Conservation (phyloP, 2,797 vertebrate species). For the Sylvilagus floridanus region DNA sequence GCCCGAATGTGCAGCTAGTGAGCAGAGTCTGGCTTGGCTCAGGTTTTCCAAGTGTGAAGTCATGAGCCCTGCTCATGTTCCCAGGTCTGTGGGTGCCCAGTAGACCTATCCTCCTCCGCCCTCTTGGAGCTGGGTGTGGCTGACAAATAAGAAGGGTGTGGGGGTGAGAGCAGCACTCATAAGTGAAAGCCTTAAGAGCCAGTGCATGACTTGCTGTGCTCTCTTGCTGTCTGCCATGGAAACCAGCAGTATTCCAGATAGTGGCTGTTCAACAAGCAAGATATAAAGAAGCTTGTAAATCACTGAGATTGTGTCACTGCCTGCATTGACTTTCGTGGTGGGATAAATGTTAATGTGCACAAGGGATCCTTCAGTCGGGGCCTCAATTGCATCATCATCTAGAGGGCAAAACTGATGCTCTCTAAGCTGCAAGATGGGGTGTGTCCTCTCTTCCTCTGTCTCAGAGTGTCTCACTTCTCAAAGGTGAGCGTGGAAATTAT, state of each 20-base stretch:
- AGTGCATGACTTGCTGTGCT: rapidly evolving
- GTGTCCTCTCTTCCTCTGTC: not conserved
- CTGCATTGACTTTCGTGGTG: rapidly evolving
- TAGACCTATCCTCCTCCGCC: too few species aligned
- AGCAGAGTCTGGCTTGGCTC: not conserved
- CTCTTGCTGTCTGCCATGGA: not conserved
- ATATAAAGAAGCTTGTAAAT: rapidly evolving
- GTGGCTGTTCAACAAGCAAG: rapidly evolving
- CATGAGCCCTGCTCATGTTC: not conserved
- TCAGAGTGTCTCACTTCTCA: not conserved
- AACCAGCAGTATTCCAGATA: not conserved
- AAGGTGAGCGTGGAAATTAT: not conserved
- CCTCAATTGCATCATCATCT: rapidly evolving
- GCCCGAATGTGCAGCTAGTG: rapidly evolving
- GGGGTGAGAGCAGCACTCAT: rapidly evolving
- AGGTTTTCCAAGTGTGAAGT: too few species aligned
- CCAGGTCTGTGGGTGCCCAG: rapidly evolving
- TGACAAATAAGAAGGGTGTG: not conserved
- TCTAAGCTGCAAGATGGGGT: too few species aligned
- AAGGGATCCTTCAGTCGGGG: rapidly evolving
- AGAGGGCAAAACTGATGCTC: rapidly evolving
- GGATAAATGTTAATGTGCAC: rapidly evolving
- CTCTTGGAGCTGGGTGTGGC: rapidly evolving
- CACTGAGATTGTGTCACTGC: rapidly evolving
- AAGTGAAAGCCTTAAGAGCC: not conserved